Evolutionary conservation across 2,113 vertebrate species (phyloP).

Genomic region (Gobio gobio): DNA sequence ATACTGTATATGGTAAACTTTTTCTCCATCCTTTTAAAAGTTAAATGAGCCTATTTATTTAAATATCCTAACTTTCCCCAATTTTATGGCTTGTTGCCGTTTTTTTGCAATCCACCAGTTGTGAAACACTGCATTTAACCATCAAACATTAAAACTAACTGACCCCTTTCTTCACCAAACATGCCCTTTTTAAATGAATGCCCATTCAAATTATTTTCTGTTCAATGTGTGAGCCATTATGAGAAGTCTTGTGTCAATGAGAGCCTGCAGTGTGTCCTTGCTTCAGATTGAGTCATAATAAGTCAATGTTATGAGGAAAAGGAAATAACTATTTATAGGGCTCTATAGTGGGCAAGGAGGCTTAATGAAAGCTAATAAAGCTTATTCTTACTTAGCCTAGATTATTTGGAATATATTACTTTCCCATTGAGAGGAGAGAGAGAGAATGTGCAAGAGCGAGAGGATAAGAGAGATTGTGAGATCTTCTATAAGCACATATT

Average conservation of each 20-base stretch:
- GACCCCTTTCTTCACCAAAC: constrained; percentile 2
- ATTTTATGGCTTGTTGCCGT: background rate
- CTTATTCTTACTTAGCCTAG: constrained; percentile 42
- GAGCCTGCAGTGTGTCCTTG: constrained; percentile 44
- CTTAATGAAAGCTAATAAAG: constrained; percentile 48
- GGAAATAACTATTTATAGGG: constrained; percentile 52
- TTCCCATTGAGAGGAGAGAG: background rate
- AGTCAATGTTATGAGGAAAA: constrained; percentile 52
- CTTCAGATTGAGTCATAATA: constrained; percentile 48
- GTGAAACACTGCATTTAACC: background rate
- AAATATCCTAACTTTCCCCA: background rate
- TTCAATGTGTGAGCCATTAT: constrained; percentile 11
- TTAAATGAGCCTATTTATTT: background rate
- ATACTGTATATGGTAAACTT: too few species aligned
- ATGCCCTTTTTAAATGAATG: background rate
- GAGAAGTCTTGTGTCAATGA: constrained; percentile 29
- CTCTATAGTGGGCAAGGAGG: constrained; percentile 31
- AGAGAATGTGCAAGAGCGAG: background rate
- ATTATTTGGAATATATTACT: constrained; percentile 46
- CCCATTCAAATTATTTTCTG: background rate
- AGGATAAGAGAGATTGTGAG: background rate
- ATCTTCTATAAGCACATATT: constrained; percentile 11
- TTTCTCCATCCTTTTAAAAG: background rate
- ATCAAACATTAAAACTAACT: background rate
- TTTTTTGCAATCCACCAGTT: background rate